Evolutionary conservation across 2,797 vertebrate species (phyloP).

Genomic region (Leucoraja ocellata): DNA sequence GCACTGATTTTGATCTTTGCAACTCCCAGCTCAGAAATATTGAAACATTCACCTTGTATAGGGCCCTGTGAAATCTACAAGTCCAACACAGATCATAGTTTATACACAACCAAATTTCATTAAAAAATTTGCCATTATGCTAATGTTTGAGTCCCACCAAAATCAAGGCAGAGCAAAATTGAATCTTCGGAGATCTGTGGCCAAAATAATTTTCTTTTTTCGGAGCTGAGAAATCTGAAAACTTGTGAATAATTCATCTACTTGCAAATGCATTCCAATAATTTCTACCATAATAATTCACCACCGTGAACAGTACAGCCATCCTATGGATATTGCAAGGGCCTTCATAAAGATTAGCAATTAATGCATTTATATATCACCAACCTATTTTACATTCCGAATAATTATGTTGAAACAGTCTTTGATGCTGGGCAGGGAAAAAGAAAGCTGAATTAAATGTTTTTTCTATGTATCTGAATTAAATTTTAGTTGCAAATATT

Average conservation of each 20-base stretch:
- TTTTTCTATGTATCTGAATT: not conserved
- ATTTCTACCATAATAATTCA: not conserved
- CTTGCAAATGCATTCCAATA: not conserved
- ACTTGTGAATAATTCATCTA: constrained; percentile 8
- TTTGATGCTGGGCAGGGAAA: not conserved
- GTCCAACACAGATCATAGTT: not conserved
- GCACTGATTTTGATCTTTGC: not conserved
- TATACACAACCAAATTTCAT: not conserved
- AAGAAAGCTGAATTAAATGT: not conserved
- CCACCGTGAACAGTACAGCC: not conserved
- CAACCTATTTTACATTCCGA: not conserved
- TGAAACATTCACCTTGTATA: not conserved
- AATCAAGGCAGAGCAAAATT: not conserved
- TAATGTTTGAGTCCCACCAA: not conserved
- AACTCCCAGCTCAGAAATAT: not conserved
- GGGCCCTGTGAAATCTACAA: not conserved
- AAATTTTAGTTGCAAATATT: not conserved
- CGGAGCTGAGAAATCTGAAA: no score
- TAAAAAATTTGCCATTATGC: not conserved
- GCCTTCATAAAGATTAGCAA: not conserved
- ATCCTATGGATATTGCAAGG: not conserved
- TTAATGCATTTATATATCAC: not conserved
- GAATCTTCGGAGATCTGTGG: not conserved
- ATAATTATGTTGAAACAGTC: not conserved
- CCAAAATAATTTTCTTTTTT: not conserved